Evolutionary conservation across 2,888 invertebrate genomes (phyloP).

Genomic region (Cerceris rybyensis): DNA sequence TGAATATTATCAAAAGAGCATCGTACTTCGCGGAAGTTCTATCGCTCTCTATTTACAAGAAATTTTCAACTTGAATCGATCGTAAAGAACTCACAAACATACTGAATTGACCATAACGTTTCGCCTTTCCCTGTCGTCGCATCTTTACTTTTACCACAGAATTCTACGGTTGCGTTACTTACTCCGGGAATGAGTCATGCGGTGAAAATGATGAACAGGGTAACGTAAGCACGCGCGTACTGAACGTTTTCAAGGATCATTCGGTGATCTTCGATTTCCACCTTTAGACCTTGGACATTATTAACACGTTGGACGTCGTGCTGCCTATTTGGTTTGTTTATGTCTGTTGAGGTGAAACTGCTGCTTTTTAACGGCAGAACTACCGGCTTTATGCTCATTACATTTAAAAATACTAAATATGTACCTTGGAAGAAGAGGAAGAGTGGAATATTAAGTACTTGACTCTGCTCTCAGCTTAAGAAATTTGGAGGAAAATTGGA

Average conservation of each 20-base stretch:
- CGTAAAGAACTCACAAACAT: slow-evolving; percentile 12
- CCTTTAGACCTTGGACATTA: not conserved
- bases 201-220: slow-evolving; percentile 25
- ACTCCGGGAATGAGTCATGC: slow-evolving; percentile 39
- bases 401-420: too few species aligned
- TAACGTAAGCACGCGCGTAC: slow-evolving; percentile 1
- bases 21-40: slow-evolving; percentile 15
- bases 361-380: too few species aligned
- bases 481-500: too few species aligned
- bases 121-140: slow-evolving; percentile 28
- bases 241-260: slow-evolving; percentile 12
- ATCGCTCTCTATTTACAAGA: slow-evolving; percentile 7
- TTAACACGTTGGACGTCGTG: too few species aligned
- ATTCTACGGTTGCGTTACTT: slow-evolving; percentile 25
- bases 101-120: slow-evolving; percentile 13
- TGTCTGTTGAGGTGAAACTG: too few species aligned
- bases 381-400: too few species aligned
- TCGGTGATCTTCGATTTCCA: slow-evolving; percentile 4
- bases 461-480: too few species aligned
- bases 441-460: too few species aligned
- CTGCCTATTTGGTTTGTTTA: too few species aligned
- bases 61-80: slow-evolving; percentile 10
- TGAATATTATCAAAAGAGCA: not conserved
- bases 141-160: not conserved
- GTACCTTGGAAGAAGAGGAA: too few species aligned